These are phyloP conservation scores for Staurois parvus DNA, from an alignment of 2,797 vertebrate species.

Conservation along the genomic window DNA sequence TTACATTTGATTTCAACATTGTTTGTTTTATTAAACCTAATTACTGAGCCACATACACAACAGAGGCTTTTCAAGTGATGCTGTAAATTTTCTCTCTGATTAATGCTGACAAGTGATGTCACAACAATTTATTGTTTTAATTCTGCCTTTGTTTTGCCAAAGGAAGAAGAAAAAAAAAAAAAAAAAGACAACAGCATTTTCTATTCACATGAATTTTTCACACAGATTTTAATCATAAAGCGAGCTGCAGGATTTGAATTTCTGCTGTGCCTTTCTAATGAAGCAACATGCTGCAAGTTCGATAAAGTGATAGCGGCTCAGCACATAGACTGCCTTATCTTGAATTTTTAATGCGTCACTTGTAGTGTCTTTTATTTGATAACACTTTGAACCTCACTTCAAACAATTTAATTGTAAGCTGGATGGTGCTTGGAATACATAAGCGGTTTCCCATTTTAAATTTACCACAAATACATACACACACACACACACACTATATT, in stretches of 20 bases:
- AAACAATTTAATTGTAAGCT: conserved; percentile 14
- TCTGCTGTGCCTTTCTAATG: background rate
- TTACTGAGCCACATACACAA: conserved; percentile 61
- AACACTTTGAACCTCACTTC: conserved; percentile 1
- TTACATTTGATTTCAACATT: conserved; percentile 67
- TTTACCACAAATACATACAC: too few species aligned
- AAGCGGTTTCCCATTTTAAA: too few species aligned
- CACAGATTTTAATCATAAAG: conserved; percentile 21
- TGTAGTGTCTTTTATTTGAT: background rate
- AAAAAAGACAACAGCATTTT: too few species aligned
- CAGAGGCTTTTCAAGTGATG: conserved; percentile 31
- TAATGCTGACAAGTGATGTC: conserved; percentile 48
- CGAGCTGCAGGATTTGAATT: background rate
- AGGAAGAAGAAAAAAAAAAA: conserved; percentile 4
- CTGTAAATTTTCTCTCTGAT: conserved; percentile 58
- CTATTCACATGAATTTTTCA: conserved; percentile 16
- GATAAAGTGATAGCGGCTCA: background rate
- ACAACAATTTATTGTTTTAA: conserved; percentile 49
- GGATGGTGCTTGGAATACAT: background rate
- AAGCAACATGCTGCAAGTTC: background rate
- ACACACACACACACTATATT: too few species aligned
- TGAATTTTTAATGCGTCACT: conserved; percentile 17
- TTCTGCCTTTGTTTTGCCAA: conserved; percentile 49
- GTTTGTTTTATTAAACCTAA: conserved; percentile 62
- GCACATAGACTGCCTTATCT: background rate